These are phyloP conservation scores for Crotalus tigris DNA, from an alignment of 2,113 vertebrate species.

Conservation along the genomic window DNA sequence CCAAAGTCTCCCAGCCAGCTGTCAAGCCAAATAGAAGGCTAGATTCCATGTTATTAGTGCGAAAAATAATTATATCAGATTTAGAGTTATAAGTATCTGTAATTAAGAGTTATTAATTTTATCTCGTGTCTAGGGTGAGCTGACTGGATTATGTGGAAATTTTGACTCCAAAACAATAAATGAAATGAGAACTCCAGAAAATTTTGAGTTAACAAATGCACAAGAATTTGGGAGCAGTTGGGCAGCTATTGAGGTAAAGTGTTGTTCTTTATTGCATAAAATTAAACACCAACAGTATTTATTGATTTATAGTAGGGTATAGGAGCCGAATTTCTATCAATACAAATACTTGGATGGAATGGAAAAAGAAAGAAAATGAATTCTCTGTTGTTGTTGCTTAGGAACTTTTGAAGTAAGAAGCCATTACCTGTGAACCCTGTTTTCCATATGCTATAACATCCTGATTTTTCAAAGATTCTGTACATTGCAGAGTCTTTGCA, in stretches of 20 bases:
- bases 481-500: neutral
- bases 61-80: neutral
- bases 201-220: constrained; percentile 85
- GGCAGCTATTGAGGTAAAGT: constrained; percentile 81
- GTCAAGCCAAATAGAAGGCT: neutral
- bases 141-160: constrained; percentile 91
- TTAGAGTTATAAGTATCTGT: neutral
- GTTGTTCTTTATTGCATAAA: neutral
- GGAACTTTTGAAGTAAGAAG: neutral
- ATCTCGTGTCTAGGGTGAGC: constrained; percentile 72
- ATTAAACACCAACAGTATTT: neutral
- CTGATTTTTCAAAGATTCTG: neutral
- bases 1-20: neutral
- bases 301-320: fast-evolving
- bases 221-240: constrained; percentile 97
- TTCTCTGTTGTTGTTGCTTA: neutral
- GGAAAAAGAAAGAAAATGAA: neutral
- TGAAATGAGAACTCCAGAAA: constrained; percentile 91
- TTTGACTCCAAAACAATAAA: constrained; percentile 93
- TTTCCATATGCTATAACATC: neutral
- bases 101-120: neutral
- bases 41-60: neutral
- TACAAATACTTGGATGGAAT: neutral
- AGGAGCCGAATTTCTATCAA: neutral
- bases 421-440: neutral